Conservation (phyloP, 1,140 invertebrate species). For the Philopotamus ludificatus region DNA sequence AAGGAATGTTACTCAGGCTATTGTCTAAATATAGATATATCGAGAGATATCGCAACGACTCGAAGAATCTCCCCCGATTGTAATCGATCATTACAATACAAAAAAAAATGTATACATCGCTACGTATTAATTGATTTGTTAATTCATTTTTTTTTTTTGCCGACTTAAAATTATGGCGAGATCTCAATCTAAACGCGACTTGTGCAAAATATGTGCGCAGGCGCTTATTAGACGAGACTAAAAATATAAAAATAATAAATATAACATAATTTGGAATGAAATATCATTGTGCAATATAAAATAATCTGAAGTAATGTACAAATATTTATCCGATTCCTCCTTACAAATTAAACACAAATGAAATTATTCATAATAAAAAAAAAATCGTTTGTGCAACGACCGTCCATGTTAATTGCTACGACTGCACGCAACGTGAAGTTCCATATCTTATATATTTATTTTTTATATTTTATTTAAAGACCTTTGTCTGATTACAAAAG, state of each 20-base stretch:
- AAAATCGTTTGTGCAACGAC: constrained; percentile 3
- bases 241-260: constrained; percentile 34
- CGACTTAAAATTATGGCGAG: constrained; percentile 35
- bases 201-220: not conserved
- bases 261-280: constrained; percentile 32
- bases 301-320: constrained; percentile 7
- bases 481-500: constrained; percentile 1
- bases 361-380: no score
- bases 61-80: not conserved
- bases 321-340: not conserved
- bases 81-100: not conserved
- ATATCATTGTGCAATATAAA: constrained; percentile 20
- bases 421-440: no score
- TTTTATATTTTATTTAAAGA: not conserved
- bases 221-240: constrained; percentile 21
- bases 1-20: constrained; percentile 36
- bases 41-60: not conserved
- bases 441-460: constrained; percentile 14
- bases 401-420: constrained; percentile 6
- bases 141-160: constrained; percentile 21
- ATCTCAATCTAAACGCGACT: constrained; percentile 16
- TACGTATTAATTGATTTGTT: constrained; percentile 13
- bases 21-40: constrained; percentile 2
- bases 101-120: not conserved
- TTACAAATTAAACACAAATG: not conserved